Conservation (phyloP, 92 coral and sea anemone species). For the Heteractis magnifica region DNA sequence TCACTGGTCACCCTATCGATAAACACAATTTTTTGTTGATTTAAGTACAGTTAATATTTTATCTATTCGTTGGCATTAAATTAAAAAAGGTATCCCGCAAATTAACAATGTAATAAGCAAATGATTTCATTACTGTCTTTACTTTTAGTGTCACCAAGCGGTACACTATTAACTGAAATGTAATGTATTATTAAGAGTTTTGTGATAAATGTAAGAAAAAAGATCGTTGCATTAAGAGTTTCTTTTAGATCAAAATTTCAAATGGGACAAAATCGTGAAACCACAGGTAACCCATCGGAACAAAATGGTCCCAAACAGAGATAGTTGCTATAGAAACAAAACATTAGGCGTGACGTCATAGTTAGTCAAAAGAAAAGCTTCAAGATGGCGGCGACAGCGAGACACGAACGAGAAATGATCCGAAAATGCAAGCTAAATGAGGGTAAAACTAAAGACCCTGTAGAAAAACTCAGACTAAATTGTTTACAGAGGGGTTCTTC, state of each 20-base stretch:
- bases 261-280: background rate
- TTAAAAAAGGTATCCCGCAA: no score
- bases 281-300: conserved; percentile 29
- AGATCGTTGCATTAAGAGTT: no score
- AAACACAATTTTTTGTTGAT: background rate
- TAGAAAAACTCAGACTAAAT: conserved; percentile 78
- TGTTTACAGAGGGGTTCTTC: conserved; percentile 94
- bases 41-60: background rate
- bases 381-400: conserved; percentile 93
- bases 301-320: background rate
- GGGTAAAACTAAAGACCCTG: conserved; percentile 57
- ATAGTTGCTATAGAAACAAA: conserved; percentile 55
- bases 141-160: no score
- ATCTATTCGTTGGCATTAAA: no score
- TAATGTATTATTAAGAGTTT: no score
- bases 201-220: no score
- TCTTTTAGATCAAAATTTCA: no score
- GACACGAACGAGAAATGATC: conserved; percentile 84
- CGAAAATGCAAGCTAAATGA: conserved; percentile 77
- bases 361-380: conserved; percentile 24
- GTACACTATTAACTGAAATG: no score
- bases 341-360: conserved; percentile 63
- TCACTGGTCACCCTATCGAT: background rate
- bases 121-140: no score
- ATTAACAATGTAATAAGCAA: no score